Evolutionary conservation across 1,140 invertebrate species (phyloP).

Genomic region (Drosophila pseudoobscura): DNA sequence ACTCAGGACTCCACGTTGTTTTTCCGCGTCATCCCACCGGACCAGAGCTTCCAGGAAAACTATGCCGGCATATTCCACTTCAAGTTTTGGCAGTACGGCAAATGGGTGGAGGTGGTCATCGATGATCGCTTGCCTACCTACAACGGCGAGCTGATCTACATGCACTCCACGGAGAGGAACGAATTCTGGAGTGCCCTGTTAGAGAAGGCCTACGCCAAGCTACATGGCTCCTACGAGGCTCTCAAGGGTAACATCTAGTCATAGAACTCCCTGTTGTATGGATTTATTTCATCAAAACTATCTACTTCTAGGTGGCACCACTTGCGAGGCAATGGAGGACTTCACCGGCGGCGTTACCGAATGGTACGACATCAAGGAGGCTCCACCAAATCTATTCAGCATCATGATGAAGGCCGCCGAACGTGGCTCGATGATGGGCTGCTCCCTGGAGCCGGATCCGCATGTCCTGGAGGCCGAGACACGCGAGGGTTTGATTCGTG

Average conservation of each 20-base stretch:
- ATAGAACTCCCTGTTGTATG: background rate
- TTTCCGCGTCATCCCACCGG: constrained; percentile 96
- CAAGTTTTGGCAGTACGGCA: constrained; percentile 98
- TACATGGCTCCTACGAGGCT: constrained; percentile 98
- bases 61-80: constrained; percentile 98
- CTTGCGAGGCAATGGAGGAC: constrained; percentile 99
- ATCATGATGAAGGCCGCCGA: constrained; percentile 97
- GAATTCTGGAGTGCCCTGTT: constrained; percentile 99
- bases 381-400: constrained; percentile 94
- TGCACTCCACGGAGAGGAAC: constrained; percentile 95
- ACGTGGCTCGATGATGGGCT: constrained; percentile 97
- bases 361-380: constrained; percentile 94
- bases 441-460: constrained; percentile 97
- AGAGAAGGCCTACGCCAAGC: constrained; percentile 99
- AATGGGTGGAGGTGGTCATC: constrained; percentile 96
- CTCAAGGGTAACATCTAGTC: constrained; percentile 88
- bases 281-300: background rate
- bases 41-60: constrained; percentile 96
- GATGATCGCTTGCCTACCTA: constrained; percentile 97
- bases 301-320: constrained; percentile 90
- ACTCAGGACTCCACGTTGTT: constrained; percentile 95
- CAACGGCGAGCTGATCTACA: constrained; percentile 94
- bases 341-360: constrained; percentile 99
- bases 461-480: constrained; percentile 95
- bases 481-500: constrained; percentile 94